These are phyloP conservation scores for Saccostrea cuccullata DNA, from an alignment of 1,140 invertebrate species.

Conservation along the genomic window DNA sequence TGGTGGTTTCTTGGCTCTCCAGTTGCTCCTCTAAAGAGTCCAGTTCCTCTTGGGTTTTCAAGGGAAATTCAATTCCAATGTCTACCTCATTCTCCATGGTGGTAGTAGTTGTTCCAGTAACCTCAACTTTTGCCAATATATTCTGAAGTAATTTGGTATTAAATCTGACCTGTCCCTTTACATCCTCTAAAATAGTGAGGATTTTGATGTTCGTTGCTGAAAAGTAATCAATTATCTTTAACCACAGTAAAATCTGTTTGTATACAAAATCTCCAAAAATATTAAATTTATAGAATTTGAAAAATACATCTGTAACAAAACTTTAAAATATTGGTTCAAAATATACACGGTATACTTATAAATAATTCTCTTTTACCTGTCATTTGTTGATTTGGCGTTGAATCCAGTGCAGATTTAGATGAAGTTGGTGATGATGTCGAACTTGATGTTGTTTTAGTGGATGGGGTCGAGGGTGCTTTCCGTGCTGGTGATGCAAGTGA, in stretches of 20 bases:
- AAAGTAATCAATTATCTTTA: background rate
- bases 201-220: background rate
- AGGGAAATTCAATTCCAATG: background rate
- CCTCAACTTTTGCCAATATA: background rate
- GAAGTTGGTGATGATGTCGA: background rate
- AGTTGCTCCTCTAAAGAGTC: background rate
- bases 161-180: constrained; percentile 2
- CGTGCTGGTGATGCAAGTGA: background rate
- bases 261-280: background rate
- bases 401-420: background rate
- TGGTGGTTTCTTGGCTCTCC: background rate
- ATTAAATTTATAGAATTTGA: background rate
- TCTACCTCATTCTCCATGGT: background rate
- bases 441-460: background rate
- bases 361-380: background rate
- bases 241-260: background rate
- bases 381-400: background rate
- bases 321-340: background rate
- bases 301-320: background rate
- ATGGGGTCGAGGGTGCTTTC: background rate
- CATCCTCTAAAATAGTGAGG: background rate
- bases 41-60: background rate
- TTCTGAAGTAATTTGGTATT: background rate
- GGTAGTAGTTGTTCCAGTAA: background rate
- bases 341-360: background rate